Conservation (phyloP, 2,797 vertebrate genomes). For the Karalla daura region DNA sequence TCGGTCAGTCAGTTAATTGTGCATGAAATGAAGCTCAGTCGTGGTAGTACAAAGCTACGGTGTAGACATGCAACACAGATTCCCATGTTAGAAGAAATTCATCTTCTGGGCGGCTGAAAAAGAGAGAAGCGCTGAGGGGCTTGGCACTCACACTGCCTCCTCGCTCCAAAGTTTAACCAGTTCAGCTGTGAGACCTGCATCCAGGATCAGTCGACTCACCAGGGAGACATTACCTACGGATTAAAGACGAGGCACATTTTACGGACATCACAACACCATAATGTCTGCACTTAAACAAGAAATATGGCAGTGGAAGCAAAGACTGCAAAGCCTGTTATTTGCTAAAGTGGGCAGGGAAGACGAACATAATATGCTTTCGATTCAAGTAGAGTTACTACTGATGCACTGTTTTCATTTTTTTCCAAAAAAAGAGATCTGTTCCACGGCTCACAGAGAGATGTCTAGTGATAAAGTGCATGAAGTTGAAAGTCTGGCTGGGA, state of each 20-base stretch:
- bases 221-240: slow-evolving; percentile 79
- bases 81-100: slow-evolving; percentile 3
- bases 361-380: slow-evolving; percentile 9
- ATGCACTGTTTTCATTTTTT: slow-evolving; percentile 3
- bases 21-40: slow-evolving; percentile 30
- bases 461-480: slow-evolving; percentile 14
- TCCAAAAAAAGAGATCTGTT: slow-evolving; percentile 17
- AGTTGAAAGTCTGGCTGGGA: slow-evolving; percentile 15
- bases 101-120: slow-evolving; percentile 13
- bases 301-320: slow-evolving; percentile 17
- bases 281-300: background rate
- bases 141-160: slow-evolving; percentile 88
- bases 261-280: slow-evolving; percentile 19
- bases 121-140: background rate
- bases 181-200: slow-evolving; percentile 93
- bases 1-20: slow-evolving; percentile 31
- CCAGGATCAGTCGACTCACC: slow-evolving; percentile 91
- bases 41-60: slow-evolving; percentile 12
- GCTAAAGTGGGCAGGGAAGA: background rate
- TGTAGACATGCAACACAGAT: slow-evolving; percentile 29
- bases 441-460: background rate
- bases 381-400: background rate
- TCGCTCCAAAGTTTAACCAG: slow-evolving; percentile 92
- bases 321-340: slow-evolving; percentile 16
- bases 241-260: slow-evolving; percentile 40